A percentile compares a stretch with the other conserved stretches of the same genome.
phyloP scores from a whole-genome alignment of 2,797 vertebrate species.

The Myotis daubentonii region DNA sequence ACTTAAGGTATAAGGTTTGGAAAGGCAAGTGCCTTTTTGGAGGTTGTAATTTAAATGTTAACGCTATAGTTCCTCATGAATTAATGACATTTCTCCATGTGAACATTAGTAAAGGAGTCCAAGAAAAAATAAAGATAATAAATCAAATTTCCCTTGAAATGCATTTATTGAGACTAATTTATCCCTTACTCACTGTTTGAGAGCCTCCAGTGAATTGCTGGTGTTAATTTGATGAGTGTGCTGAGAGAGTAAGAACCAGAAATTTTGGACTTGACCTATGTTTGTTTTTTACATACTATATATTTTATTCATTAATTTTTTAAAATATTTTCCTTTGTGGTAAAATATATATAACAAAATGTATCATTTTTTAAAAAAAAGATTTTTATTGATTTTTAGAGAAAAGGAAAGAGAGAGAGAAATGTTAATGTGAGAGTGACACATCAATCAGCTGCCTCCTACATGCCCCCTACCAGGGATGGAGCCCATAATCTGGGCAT shows the following conservation, averaged over 20 bases:
- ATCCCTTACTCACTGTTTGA: not conserved
- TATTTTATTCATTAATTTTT: not conserved
- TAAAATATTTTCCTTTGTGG: not conserved
- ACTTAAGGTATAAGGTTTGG: slow-evolving; percentile 13
- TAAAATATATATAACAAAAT: not conserved
- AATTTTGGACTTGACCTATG: not conserved
- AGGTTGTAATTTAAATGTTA: slow-evolving; percentile 38
- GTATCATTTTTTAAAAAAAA: not conserved
- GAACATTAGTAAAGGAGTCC: not conserved
- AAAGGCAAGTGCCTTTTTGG: slow-evolving; percentile 32
- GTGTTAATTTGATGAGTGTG: not conserved
- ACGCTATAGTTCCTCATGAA: not conserved
- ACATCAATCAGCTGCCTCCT: not conserved
- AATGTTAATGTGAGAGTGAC: not conserved
- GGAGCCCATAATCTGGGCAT: not conserved
- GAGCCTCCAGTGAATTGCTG: slow-evolving; percentile 32
- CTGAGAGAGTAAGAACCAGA: not conserved
- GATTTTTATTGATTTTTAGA: not conserved
- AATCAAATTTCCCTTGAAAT: slow-evolving; percentile 25
- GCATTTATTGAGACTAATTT: not conserved
- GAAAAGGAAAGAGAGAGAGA: not conserved
- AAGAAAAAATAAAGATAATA: slow-evolving; percentile 1
- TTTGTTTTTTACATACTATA: not conserved
- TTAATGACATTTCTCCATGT: not conserved
- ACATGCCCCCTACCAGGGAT: not conserved